phyloP scores from a whole-genome alignment of 2,113 vertebrate genomes.

The Serinus canaria region DNA sequence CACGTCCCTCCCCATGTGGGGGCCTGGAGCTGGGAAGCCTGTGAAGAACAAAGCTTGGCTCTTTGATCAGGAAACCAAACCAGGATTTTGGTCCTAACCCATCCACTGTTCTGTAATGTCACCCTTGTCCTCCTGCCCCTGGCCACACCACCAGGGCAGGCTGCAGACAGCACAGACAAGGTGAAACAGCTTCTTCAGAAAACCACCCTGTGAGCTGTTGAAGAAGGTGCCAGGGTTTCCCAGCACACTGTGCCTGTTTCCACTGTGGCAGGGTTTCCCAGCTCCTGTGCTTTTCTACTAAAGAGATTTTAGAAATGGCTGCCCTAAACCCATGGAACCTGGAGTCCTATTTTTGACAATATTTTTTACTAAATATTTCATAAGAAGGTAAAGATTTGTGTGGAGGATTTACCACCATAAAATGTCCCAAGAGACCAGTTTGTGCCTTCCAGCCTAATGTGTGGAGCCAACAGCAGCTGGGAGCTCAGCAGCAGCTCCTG shows the following conservation, averaged over 20 bases:
- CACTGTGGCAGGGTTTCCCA: background rate
- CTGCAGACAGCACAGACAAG: background rate
- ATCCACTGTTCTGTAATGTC: background rate
- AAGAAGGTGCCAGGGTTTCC: background rate
- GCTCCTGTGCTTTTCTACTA: background rate
- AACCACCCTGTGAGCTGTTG: background rate
- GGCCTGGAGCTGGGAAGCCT: background rate
- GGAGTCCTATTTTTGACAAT: background rate
- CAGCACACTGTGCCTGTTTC: background rate
- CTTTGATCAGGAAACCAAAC: background rate
- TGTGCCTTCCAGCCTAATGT: background rate
- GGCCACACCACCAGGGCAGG: background rate
- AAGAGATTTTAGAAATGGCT: background rate
- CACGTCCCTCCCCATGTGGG: accelerated
- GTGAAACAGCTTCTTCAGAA: background rate
- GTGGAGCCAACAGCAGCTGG: background rate
- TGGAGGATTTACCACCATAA: background rate
- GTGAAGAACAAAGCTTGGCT: background rate
- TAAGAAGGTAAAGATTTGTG: background rate
- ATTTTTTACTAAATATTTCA: background rate
- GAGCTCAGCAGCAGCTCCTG: background rate
- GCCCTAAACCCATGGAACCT: background rate
- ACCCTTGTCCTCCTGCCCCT: background rate
- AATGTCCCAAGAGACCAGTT: background rate
- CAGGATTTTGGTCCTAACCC: background rate